Conservation (phyloP, 1,140 invertebrate genomes). For the Lordiphosa mommai region DNA sequence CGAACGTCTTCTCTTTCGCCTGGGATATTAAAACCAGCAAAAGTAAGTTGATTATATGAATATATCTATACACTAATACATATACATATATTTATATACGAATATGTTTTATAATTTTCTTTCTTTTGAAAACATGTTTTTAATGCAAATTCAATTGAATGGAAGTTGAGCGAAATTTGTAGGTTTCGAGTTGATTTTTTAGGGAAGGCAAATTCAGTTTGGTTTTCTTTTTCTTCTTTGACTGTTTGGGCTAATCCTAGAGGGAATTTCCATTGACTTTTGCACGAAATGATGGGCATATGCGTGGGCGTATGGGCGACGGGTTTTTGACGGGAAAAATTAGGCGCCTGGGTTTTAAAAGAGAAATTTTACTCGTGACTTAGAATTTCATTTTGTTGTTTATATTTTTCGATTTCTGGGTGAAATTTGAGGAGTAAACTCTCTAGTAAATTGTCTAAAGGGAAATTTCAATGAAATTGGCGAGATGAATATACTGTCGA, state of each 20-base stretch:
- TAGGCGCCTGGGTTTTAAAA: too few species aligned
- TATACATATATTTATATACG: background rate
- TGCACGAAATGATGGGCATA: too few species aligned
- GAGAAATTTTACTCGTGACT: too few species aligned
- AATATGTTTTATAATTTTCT: constrained; percentile 33
- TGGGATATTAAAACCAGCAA: constrained; percentile 57
- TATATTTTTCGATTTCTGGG: too few species aligned
- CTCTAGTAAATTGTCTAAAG: too few species aligned
- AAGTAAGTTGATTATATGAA: constrained; percentile 52
- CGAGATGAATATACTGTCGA: too few species aligned
- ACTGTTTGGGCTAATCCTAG: constrained; percentile 6
- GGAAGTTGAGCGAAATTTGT: constrained; percentile 22
- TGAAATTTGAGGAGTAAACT: too few species aligned
- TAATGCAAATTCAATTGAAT: constrained; percentile 65
- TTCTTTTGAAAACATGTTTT: constrained; percentile 50
- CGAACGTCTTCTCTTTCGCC: constrained; percentile 15
- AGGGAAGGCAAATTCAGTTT: too few species aligned
- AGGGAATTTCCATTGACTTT: background rate
- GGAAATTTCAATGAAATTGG: too few species aligned
- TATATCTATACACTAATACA: background rate
- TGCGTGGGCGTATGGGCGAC: too few species aligned
- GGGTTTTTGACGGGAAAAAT: too few species aligned
- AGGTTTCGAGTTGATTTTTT: constrained; percentile 3
- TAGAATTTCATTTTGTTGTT: too few species aligned
- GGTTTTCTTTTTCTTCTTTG: background rate